Percentiles rank a stretch among this genome's conserved stretches.
phyloP scores from a whole-genome alignment of 2,113 vertebrate genomes.

The Bos taurus region DNA sequence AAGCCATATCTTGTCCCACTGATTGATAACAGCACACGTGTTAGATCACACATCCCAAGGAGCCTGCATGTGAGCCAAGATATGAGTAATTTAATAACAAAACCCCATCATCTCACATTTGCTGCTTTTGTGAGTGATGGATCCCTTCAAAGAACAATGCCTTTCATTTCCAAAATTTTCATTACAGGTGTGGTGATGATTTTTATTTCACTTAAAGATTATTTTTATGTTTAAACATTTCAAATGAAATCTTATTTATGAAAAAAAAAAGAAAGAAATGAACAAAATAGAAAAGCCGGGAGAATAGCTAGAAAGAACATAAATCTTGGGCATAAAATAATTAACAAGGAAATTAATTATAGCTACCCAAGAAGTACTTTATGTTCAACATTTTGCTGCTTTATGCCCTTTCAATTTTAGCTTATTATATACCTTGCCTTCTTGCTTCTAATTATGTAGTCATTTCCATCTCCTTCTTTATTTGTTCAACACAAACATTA shows the following conservation, averaged over 20 bases:
- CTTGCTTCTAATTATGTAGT: background rate
- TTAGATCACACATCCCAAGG: background rate
- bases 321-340: background rate
- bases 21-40: background rate
- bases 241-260: background rate
- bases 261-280: background rate
- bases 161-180: conserved; percentile 17
- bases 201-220: conserved; percentile 5
- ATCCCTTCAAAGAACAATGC: background rate
- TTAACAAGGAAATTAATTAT: background rate
- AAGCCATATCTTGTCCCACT: background rate
- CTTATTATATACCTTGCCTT: background rate
- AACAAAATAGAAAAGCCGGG: background rate
- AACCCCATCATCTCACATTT: background rate
- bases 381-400: background rate
- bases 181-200: background rate
- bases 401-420: background rate
- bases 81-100: conserved; percentile 18
- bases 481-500: background rate
- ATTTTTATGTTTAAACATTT: background rate
- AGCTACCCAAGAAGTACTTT: background rate
- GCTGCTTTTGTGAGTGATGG: background rate
- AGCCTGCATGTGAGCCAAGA: background rate
- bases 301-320: background rate
- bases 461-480: background rate